Evolutionary conservation across 2,113 vertebrate species (phyloP).

Genomic region (Macroglossus sobrinus): DNA sequence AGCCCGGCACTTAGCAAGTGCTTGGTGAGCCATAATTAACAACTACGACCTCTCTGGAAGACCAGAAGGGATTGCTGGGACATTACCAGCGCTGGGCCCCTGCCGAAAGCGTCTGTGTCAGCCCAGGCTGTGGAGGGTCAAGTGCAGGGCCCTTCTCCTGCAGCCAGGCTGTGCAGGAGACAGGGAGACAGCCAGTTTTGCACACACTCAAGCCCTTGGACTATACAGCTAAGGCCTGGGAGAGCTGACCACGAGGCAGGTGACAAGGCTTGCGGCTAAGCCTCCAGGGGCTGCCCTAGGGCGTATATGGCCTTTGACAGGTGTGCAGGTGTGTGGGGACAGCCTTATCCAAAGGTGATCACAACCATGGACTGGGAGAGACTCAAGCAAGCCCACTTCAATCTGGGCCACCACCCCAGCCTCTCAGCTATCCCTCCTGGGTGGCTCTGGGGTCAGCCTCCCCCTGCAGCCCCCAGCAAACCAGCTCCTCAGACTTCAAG

Average conservation of each 20-base stretch:
- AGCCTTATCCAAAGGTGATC: neutral
- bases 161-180: neutral
- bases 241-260: neutral
- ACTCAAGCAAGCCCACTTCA: neutral
- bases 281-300: neutral
- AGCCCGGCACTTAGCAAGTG: neutral
- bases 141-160: too few species aligned
- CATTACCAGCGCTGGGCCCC: accelerated
- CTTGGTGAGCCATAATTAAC: accelerated
- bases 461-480: neutral
- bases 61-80: neutral
- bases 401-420: neutral
- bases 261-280: neutral
- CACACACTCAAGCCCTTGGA: neutral
- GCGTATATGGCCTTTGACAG: neutral
- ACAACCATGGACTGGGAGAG: too few species aligned
- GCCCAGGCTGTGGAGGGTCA: neutral
- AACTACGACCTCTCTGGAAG: neutral
- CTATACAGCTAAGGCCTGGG: neutral
- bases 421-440: neutral
- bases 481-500: neutral
- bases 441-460: neutral
- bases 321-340: neutral
- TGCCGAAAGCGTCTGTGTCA: neutral
- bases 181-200: neutral